Conservation (phyloP, 2,113 vertebrate genomes). For the Colius striatus region DNA sequence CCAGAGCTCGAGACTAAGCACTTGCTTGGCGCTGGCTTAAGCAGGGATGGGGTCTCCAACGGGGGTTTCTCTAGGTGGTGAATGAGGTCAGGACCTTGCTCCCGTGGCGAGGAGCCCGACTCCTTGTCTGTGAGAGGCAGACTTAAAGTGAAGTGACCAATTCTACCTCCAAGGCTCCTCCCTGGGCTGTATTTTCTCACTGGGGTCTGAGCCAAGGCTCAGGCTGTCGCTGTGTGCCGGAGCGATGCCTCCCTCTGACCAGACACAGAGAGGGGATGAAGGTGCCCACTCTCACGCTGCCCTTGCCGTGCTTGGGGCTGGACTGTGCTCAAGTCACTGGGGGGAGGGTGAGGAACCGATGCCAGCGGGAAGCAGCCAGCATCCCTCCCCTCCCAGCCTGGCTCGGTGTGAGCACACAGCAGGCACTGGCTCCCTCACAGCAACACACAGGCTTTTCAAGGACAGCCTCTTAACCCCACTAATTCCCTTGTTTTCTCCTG, state of each 20-base stretch:
- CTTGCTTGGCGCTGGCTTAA: not conserved
- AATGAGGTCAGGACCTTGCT: not conserved
- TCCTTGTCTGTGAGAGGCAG: not conserved
- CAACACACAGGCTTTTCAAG: not conserved
- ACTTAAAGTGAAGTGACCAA: not conserved
- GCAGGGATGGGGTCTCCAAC: not conserved
- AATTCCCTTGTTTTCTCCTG: constrained; percentile 26
- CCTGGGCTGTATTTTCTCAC: fast-evolving
- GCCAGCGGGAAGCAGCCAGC: not conserved
- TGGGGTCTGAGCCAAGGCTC: not conserved
- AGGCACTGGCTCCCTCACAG: not conserved
- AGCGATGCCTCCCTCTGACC: fast-evolving
- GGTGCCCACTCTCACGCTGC: not conserved
- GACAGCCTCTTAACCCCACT: not conserved
- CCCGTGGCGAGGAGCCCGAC: not conserved
- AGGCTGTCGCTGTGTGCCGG: fast-evolving
- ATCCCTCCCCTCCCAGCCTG: not conserved
- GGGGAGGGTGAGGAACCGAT: not conserved
- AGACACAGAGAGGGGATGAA: not conserved
- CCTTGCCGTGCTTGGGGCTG: not conserved
- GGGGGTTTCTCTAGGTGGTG: not conserved
- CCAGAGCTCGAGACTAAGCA: not conserved
- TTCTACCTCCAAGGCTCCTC: not conserved
- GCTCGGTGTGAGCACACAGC: not conserved
- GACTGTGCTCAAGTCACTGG: not conserved